Conservation (phyloP, 1,140 invertebrate species). For the Nylanderia fulva region DNA sequence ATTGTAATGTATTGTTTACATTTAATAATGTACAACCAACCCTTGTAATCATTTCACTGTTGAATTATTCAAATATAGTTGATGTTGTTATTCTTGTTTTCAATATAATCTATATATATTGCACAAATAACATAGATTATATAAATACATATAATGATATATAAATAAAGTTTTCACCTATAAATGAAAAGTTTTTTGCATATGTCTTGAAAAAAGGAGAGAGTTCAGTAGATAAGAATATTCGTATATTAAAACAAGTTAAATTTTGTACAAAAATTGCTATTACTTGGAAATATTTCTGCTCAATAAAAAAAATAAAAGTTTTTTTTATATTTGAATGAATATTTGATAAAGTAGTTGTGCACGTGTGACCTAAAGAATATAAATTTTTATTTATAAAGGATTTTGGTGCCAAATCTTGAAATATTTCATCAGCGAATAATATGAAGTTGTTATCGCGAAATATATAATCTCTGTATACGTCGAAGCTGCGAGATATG, state of each 20-base stretch:
- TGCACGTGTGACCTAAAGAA: not conserved
- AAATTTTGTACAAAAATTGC: not conserved
- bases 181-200: not conserved
- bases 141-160: not conserved
- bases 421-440: conserved; percentile 11
- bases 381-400: conserved; percentile 5
- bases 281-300: not conserved
- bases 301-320: not conserved
- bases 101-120: not conserved
- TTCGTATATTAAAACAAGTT: not conserved
- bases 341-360: conserved; percentile 9
- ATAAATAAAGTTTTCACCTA: not conserved
- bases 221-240: not conserved
- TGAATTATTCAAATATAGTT: not conserved
- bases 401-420: conserved; percentile 20
- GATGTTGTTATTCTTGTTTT: conserved; percentile 13
- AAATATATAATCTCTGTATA: conserved; percentile 51
- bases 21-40: conserved; percentile 5
- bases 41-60: conserved; percentile 1
- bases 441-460: conserved; percentile 33
- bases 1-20: conserved; percentile 7
- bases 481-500: conserved; percentile 43
- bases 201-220: not conserved
- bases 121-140: not conserved
- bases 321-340: not conserved